Conservation (phyloP, 2,888 invertebrate species). For the Pterobdella sp. region DNA sequence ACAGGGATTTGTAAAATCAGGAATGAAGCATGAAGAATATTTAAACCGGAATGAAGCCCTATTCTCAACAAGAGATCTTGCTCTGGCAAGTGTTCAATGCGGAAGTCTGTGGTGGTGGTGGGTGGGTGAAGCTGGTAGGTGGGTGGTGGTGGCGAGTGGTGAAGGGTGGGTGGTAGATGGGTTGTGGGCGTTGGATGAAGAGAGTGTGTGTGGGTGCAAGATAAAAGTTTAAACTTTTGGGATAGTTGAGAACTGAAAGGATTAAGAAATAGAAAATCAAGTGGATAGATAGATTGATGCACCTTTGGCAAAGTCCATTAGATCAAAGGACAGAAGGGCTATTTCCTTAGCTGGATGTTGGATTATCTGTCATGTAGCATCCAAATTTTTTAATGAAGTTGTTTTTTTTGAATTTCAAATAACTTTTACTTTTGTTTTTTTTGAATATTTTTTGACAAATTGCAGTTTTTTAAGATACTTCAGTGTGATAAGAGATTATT, state of each 20-base stretch:
- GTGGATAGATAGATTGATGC: background rate
- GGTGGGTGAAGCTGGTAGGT: background rate
- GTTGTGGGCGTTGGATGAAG: background rate
- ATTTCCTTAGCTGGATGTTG: background rate
- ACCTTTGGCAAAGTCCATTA: background rate
- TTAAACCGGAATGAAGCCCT: conserved; percentile 33
- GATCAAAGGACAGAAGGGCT: conserved; percentile 4
- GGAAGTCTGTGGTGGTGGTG: conserved; percentile 22
- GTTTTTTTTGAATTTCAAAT: no score
- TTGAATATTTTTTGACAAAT: no score
- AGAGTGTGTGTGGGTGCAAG: background rate
- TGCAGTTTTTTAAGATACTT: no score
- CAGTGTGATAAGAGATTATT: no score
- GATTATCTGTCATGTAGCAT: background rate
- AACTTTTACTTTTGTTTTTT: no score
- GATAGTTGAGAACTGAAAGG: background rate
- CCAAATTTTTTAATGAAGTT: no score
- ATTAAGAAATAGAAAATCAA: background rate
- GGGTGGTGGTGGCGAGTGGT: background rate
- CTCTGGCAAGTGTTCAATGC: conserved; percentile 32
- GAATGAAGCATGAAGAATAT: no score
- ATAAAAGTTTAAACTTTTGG: background rate
- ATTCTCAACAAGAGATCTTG: conserved; percentile 31
- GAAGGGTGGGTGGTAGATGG: background rate
- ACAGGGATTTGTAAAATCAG: no score